Conservation (phyloP, 2,113 vertebrate genomes). For the Cyphomyrus discorhynchus region DNA sequence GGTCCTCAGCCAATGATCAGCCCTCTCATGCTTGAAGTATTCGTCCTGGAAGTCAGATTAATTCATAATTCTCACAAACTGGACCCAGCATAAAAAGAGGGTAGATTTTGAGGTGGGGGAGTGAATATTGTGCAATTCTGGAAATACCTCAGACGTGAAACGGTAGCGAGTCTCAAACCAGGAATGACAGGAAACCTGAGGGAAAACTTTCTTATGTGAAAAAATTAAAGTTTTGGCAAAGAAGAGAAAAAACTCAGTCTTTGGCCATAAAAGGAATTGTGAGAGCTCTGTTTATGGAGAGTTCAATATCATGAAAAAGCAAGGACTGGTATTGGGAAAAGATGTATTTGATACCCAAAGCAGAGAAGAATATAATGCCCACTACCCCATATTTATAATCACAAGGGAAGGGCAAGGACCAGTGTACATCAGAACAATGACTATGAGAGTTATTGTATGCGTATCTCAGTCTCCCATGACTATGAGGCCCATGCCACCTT, state of each 20-base stretch:
- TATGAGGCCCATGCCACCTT: not conserved
- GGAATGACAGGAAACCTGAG: conserved; percentile 23
- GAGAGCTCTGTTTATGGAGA: not conserved
- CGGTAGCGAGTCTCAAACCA: conserved; percentile 23
- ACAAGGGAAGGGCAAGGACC: not conserved
- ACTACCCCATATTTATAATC: not conserved
- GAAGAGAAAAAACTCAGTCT: not conserved
- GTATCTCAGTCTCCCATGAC: not conserved
- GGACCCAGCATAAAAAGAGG: not conserved
- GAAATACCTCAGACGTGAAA: conserved; percentile 43
- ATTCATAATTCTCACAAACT: conserved; percentile 17
- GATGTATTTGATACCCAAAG: not conserved
- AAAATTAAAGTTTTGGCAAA: not conserved
- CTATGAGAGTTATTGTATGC: not conserved
- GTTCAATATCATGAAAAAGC: not conserved
- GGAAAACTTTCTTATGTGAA: not conserved
- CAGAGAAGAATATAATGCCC: not conserved
- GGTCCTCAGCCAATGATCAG: not conserved
- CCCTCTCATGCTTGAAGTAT: conserved; percentile 1
- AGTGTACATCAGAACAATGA: not conserved
- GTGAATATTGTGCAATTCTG: conserved; percentile 33
- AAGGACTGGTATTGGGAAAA: not conserved
- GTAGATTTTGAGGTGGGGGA: not conserved
- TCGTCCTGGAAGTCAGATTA: not conserved
- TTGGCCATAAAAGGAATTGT: conserved; percentile 14